phyloP scores from a whole-genome alignment of 2,113 vertebrate genomes.

The Microtus ochrogaster region DNA sequence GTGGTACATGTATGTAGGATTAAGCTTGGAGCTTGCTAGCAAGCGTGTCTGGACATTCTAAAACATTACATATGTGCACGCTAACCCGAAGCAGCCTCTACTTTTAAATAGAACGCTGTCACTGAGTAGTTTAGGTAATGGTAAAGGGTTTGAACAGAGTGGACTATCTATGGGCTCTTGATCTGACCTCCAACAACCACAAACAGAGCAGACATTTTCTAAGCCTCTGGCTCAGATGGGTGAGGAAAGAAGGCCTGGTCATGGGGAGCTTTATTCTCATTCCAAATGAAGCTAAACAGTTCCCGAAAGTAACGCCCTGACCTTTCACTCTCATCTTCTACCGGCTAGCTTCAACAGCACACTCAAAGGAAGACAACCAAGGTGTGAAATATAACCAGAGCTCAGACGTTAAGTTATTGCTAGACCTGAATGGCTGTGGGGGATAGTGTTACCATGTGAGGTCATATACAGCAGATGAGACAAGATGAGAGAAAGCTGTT shows the following conservation, averaged over 20 bases:
- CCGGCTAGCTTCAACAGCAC: conserved; percentile 27
- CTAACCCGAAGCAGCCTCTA: neutral
- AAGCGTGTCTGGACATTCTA: neutral
- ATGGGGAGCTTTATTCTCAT: conserved; percentile 49
- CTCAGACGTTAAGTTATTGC: neutral
- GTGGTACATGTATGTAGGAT: neutral
- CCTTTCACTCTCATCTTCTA: conserved; percentile 28
- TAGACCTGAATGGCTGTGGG: neutral
- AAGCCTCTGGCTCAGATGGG: neutral
- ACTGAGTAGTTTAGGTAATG: neutral
- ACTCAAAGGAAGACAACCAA: neutral
- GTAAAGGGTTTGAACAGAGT: neutral
- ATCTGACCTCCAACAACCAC: neutral
- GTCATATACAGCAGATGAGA: neutral
- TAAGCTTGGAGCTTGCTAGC: neutral
- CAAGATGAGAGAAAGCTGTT: neutral
- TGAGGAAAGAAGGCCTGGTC: neutral
- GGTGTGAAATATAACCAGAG: conserved; percentile 5
- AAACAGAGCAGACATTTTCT: conserved; percentile 18
- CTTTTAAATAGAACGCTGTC: neutral
- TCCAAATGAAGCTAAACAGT: conserved; percentile 62
- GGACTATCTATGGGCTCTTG: neutral
- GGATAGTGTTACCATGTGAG: neutral
- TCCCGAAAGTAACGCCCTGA: conserved; percentile 42
- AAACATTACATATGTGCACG: neutral